phyloP scores from a whole-genome alignment of 2,888 invertebrate species.

The Tholera decimalis region DNA sequence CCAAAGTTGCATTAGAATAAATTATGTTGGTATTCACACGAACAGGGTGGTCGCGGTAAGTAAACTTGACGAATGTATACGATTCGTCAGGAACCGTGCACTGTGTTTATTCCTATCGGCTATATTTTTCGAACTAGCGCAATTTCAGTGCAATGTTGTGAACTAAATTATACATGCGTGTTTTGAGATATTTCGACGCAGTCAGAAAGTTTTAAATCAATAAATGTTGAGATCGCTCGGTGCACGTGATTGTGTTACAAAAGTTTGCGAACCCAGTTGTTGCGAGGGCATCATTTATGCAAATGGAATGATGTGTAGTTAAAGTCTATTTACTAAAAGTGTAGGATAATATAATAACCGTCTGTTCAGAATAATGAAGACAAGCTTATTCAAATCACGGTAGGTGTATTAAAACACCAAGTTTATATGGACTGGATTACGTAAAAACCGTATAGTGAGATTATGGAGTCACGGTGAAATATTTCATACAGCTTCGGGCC shows the following conservation, averaged over 20 bases:
- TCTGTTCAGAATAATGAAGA: slow-evolving; percentile 15
- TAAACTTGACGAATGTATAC: slow-evolving; percentile 63
- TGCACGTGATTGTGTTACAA: slow-evolving; percentile 13
- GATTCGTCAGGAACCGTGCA: slow-evolving; percentile 56
- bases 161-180: slow-evolving; percentile 25
- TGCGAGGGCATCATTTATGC: slow-evolving; percentile 2
- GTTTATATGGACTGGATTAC: slow-evolving; percentile 5
- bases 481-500: slow-evolving; percentile 43
- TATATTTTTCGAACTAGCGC: slow-evolving; percentile 26
- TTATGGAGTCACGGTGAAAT: slow-evolving; percentile 41
- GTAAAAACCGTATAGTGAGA: slow-evolving; percentile 28
- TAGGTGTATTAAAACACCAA: slow-evolving; percentile 1
- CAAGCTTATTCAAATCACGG: slow-evolving; percentile 4
- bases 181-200: slow-evolving; percentile 33
- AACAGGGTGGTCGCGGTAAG: slow-evolving; percentile 53
- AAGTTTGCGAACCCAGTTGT: slow-evolving; percentile 8
- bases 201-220: slow-evolving; percentile 13
- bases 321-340: not conserved
- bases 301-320: not conserved
- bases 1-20: slow-evolving; percentile 62
- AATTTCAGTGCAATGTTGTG: slow-evolving; percentile 36
- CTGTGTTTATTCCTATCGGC: slow-evolving; percentile 50
- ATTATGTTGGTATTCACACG: slow-evolving; percentile 60
- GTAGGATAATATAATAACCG: not conserved
- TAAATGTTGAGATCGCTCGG: slow-evolving; percentile 17